Percentiles rank a stretch among this genome's conserved stretches.
Evolutionary conservation across 2,113 vertebrate genomes (phyloP).

Genomic region (Rallus limicola): DNA sequence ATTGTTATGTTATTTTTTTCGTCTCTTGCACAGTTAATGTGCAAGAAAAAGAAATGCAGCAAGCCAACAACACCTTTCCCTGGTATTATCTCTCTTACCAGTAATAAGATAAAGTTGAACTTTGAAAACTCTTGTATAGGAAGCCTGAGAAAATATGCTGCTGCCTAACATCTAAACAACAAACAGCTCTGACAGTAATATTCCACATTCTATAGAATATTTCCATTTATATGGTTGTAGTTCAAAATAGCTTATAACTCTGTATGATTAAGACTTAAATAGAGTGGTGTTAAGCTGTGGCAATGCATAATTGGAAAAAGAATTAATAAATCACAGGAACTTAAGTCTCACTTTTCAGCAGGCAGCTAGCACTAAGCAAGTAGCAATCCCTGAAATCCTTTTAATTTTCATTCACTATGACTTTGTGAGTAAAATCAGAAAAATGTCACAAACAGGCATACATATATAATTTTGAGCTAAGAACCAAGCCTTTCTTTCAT

Average conservation of each 20-base stretch:
- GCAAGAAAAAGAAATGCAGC: neutral
- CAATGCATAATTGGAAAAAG: neutral
- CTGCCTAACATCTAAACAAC: neutral
- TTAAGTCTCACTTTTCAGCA: neutral
- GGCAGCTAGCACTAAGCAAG: neutral
- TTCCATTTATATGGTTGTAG: neutral
- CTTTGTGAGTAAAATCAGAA: neutral
- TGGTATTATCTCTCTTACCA: neutral
- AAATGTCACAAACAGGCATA: neutral
- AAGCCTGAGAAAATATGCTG: neutral
- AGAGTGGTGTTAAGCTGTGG: neutral
- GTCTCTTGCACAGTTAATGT: neutral
- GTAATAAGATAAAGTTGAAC: accelerated
- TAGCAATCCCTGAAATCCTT: neutral
- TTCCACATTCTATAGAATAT: neutral
- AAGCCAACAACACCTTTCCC: neutral
- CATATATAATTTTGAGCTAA: neutral
- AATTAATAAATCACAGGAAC: accelerated
- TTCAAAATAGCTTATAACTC: neutral
- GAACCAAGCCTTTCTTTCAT: neutral
- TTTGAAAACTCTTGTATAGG: neutral
- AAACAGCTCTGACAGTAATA: neutral
- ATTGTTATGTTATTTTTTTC: neutral
- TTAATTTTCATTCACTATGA: neutral
- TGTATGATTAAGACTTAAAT: neutral